Evolutionary conservation across 53 echinoderm and acorn worm species (phyloP), one percentile per base, ranked within the genome.

Genomic region (Holothuria leucospilota): DNA sequence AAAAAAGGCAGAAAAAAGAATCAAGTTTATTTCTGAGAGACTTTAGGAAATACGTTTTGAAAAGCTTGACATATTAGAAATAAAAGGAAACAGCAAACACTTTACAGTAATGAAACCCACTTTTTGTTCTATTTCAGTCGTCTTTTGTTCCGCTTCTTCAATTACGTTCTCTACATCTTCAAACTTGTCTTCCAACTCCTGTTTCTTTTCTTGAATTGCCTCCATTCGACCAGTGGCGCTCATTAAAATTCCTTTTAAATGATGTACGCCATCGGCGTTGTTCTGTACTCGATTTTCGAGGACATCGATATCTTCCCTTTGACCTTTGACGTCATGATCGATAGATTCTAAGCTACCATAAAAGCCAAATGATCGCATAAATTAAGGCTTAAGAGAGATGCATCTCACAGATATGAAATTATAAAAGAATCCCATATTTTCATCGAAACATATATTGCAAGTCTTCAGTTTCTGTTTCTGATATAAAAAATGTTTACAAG

Each of bases 101-200:
- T 15, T 16, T 3, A 56, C 10, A 3, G n/a, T 29, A 63, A 63
- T 21, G 16, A 8, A 20, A 62, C 88, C 51, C 69, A 91, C 91
- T 60, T 91, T 91, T 59, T 88, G 71, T 40, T 93, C 95, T 21
- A 95, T 95, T 78, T 95, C 93, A 62, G 91, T 93, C 20, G 93
- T 86, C 51, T 91, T 93, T 46, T 79, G 71, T 13, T 84, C 82
- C 2, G 85, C 91, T 58, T 95, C 91, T 64, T 93, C 91, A 8
- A 95, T 93, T 59, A 90, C 93, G 20, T 93, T 91, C 77, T 93
- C 79, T 21, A 95, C 53, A 20, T 89, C 89, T 27, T 91, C 91
- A n/a, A 95, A 64, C 18, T 81, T 74, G 85, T 91, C 72, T 38
- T 89, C 93, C 67, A 91, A 93, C 53, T 88, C 89, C 15, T 41